Evolutionary conservation across 2,888 invertebrate genomes (phyloP).

Genomic region (Scaptomyza flava): DNA sequence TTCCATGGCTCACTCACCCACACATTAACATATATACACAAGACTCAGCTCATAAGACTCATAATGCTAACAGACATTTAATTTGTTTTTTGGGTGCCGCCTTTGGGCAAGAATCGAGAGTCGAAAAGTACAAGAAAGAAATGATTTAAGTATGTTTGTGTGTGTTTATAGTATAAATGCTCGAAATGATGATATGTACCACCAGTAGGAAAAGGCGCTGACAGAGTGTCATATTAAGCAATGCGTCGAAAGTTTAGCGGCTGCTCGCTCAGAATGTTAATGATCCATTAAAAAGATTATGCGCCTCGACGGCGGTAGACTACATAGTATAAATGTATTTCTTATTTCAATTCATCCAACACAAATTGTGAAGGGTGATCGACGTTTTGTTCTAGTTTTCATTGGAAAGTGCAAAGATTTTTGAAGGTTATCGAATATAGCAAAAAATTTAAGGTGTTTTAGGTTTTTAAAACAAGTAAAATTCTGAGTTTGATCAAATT

Average conservation of each 20-base stretch:
- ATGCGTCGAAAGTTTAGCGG: conserved; percentile 54
- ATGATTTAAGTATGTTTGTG: not conserved
- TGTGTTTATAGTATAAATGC: not conserved
- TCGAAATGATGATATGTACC: conserved; percentile 20
- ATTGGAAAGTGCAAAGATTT: not conserved
- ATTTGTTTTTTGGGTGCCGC: conserved; percentile 42
- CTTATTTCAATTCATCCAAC: conserved; percentile 20
- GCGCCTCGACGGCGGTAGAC: conserved; percentile 49
- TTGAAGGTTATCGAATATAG: not conserved
- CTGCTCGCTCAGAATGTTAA: conserved; percentile 69
- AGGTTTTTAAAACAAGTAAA: no score
- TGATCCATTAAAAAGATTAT: conserved; percentile 79
- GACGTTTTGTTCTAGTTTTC: conserved; percentile 4
- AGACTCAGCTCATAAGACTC: conserved; percentile 9
- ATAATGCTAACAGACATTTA: conserved; percentile 29
- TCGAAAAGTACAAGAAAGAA: conserved; percentile 19
- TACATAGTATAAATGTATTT: conserved; percentile 3
- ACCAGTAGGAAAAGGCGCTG: conserved; percentile 44
- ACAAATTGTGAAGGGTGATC: not conserved
- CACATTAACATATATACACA: conserved; percentile 16
- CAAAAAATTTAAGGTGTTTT: not conserved
- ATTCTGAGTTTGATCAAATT: not conserved
- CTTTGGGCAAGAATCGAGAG: conserved; percentile 11
- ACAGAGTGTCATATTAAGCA: conserved; percentile 51
- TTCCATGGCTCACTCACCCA: conserved; percentile 46